Base-by-base conservation (phyloP, 2,797 vertebrate species). In the Tangara arthus region DNA sequence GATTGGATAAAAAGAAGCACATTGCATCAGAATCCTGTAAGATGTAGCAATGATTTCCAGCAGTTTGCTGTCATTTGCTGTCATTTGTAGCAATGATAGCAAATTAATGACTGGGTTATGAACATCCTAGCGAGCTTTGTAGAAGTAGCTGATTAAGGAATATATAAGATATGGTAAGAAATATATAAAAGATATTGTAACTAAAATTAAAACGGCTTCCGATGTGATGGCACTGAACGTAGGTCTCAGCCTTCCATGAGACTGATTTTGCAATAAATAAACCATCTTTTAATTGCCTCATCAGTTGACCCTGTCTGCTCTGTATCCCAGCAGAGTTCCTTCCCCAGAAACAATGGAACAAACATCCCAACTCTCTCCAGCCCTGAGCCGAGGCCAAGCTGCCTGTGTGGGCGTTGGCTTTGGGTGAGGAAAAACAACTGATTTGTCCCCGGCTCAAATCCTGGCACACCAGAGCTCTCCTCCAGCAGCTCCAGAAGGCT, bases 381-480 rank as follows among this genome's bases (percentile, higher is more conserved):
- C 35, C 50, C 70, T 8, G 17, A 39, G 6, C 34, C 68, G 3
- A 17, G 41, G 61, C 34, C 66, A 37, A 32, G 37, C 52, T 16
- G 44, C n/a, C 59, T 24, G 46, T 21, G 71, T 22, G 66, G 64
- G 79, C 2, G 26, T 34, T 8, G 42, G 63, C 47, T 72, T 12
- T 2, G 59, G 10, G 7, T 1, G 39, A 28, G 47, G 19, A 28
- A 35, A 85, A 41, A 23, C 63, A 42, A 39, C 0, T 1, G 47
- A 30, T 20, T 44, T 55, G 44, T 13, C 26, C 47, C 37, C 3
- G 16, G 11, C 76, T 44, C 61, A 49, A 24, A 39, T 9, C 50
- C 23, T 5, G 34, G 60, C 3, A 0, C 1, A 0, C 0, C 1
- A 73, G 35, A 73, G 69, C 57, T 30, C 68, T 24, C 26, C 35